Evolutionary conservation across 2,797 vertebrate species (phyloP), one percentile per base, ranked within the genome.

Genomic region (Semotilus atromaculatus): DNA sequence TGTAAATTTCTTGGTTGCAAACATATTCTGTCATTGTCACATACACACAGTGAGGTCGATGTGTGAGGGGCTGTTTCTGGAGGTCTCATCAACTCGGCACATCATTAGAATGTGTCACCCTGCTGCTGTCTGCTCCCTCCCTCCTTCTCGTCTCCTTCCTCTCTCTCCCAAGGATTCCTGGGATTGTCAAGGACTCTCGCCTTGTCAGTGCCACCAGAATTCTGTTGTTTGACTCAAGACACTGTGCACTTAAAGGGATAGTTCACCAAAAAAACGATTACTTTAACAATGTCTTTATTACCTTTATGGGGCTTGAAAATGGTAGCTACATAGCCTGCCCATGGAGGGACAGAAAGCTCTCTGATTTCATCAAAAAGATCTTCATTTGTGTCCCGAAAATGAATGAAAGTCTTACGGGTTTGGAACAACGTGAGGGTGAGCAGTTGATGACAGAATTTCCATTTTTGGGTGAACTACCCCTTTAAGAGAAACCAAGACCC

Each of bases 51-150:
- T 68, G 48, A 36, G 72, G 18, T 58, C 19, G 3, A 10, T 6
- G 51, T 70, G 45, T 66, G 45, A 71, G 36, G 53, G 43, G 21
- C 68, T 72, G n/a, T 70, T 70, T 80, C 68, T 40, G 58, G 45
- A 80, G 86, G 43, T 85, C 81, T 87, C 85, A 82, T 91, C 88
- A 86, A 82, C 26, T 31, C 80, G 74, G 84, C 82, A 45, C 0
- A 55, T 68, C 86, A 85, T 90, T 86, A 87, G 79, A 89, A 81
- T 78, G 85, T 88, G 89, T 88, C 86, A 80, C 81, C 45, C 85
- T 31, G 73, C 91, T 85, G 87, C 88, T 86, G 86, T 87, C 85
- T 90, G 81, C 48, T 38, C 23, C 11, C 34, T 68, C 60, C 21
- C 84, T 55, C 51, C 23, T 31, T 40, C 82, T 60, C 8, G 14